Conservation (phyloP, 1,140 invertebrate genomes). For the Drosophila tani region DNA sequence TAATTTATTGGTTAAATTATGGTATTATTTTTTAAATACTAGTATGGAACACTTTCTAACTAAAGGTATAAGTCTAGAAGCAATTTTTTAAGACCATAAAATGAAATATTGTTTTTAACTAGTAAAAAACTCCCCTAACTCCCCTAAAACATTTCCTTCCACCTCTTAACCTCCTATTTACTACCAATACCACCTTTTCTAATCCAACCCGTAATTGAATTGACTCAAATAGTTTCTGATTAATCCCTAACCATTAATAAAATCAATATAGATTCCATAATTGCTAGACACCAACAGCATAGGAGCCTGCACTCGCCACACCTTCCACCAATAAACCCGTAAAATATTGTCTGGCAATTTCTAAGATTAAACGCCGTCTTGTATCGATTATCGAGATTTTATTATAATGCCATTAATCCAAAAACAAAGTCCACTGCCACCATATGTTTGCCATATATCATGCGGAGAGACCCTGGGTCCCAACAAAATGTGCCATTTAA, state of each 20-base stretch:
- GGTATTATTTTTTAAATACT: no score
- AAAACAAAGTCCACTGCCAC: slow-evolving; percentile 18
- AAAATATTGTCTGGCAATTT: slow-evolving; percentile 34
- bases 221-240: slow-evolving; percentile 5
- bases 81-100: no score
- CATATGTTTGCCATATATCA: slow-evolving; percentile 44
- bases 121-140: not conserved
- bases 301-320: slow-evolving; percentile 12
- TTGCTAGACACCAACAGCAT: slow-evolving; percentile 8
- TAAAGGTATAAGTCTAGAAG: no score
- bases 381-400: slow-evolving; percentile 43
- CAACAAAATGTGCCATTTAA: slow-evolving; percentile 23
- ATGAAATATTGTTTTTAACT: not conserved
- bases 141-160: not conserved
- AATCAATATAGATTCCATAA: slow-evolving; percentile 12
- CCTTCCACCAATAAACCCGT: slow-evolving; percentile 16
- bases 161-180: no score
- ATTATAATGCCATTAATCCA: slow-evolving; percentile 46
- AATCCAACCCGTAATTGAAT: slow-evolving; percentile 6
- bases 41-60: no score
- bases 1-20: not conserved
- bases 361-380: slow-evolving; percentile 36
- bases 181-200: not conserved
- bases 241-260: slow-evolving; percentile 16
- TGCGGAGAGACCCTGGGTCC: not conserved